Evolutionary conservation across 1,140 invertebrate genomes (phyloP).

Genomic region (Papilio polyxenes): DNA sequence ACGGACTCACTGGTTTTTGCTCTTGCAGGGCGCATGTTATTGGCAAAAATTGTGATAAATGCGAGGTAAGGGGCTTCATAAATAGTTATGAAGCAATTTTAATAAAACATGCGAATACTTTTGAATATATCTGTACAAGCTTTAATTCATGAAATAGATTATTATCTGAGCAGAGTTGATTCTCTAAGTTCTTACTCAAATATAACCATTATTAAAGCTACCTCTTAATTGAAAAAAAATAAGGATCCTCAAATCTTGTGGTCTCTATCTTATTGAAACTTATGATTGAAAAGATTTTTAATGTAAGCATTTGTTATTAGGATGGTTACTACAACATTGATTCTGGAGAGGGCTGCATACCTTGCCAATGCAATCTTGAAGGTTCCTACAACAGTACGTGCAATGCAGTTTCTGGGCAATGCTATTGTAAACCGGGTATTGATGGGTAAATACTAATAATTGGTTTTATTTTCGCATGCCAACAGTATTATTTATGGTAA

Average conservation of each 20-base stretch:
- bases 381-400: constrained; percentile 93
- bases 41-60: constrained; percentile 94
- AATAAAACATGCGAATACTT: too few relatives aligned
- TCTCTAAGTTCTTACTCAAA: too few relatives aligned
- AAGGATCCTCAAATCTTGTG: too few relatives aligned
- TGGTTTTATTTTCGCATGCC: background rate
- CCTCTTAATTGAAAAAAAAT: too few relatives aligned
- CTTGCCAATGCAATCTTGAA: constrained; percentile 92
- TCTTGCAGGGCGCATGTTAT: constrained; percentile 92
- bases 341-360: constrained; percentile 91
- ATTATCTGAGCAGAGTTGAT: background rate
- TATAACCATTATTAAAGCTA: too few relatives aligned
- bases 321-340: constrained; percentile 91
- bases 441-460: constrained; percentile 83
- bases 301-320: constrained; percentile 43
- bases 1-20: constrained; percentile 88
- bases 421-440: constrained; percentile 91
- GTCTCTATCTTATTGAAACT: too few relatives aligned
- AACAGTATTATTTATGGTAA: too few relatives aligned
- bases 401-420: constrained; percentile 90
- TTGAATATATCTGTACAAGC: background rate
- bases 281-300: background rate
- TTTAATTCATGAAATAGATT: background rate
- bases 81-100: too few relatives aligned
- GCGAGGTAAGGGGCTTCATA: constrained; percentile 80